Evolutionary conservation across 2,888 invertebrate species (phyloP), one percentile per base, ranked within the genome.

Genomic region (Pharmacophagus antenor): DNA sequence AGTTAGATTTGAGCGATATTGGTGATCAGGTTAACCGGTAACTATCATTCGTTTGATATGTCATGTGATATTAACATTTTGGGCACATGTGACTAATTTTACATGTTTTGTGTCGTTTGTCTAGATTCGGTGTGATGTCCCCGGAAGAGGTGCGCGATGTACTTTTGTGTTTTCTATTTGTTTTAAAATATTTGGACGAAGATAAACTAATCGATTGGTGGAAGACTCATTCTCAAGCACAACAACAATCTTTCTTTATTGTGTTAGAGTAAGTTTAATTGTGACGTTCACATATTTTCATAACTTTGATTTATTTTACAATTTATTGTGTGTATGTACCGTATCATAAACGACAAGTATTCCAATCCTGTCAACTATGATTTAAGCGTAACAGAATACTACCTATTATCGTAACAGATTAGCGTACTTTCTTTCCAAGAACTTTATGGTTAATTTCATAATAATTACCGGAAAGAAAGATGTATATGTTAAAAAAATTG

Each of bases 151-250:
- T 96, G 63, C 95, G 95, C 76, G 98, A 98, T 83, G 92, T 98
- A 65, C 92, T 98, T 56, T 88, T 97, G 59, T 96, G 96, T 79
- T 97, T 98, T 88, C 91, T 99, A 63, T 98, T 97, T 84, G 95
- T 98, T 58, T 92, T 98, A 63, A 98, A 97, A 82, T 95, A 98
- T 85, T 85, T 98, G 68, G 96, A 96, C 47, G 97, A 98, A 78
- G 96, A 97, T 66, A 94, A 96, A 71, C 92, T 98, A 61, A 93
- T 97, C 55, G 94, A 95, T 47, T 98, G 97, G 97, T 98, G 98
- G 96, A 95, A 95, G 76, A 95, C 96, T 67, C 96, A 95, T 71
- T 92, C 94, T 1, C 95, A 95, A 64, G 92, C 93, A 18, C 97
- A 98, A 70, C 94, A 96, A 21, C 92, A 96, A 44, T 94, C 95